Conservation (phyloP, 2,113 vertebrate genomes). For the Petroica traversi region DNA sequence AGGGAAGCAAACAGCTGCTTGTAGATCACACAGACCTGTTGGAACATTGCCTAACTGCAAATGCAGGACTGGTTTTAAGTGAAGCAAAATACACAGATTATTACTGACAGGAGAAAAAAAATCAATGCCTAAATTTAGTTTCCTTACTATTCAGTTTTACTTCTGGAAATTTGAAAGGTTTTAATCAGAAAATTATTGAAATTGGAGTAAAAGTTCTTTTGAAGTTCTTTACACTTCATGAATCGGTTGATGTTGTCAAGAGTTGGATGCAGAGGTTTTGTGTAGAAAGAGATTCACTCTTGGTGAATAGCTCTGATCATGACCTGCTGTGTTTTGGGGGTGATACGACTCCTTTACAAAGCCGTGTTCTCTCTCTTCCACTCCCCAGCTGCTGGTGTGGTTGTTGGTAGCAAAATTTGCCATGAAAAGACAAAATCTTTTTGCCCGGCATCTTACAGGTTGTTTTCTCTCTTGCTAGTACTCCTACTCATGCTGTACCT, state of each 20-base stretch:
- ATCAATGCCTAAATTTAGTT: no score
- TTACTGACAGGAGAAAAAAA: neutral
- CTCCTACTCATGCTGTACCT: neutral
- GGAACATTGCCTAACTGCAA: neutral
- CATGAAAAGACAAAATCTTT: neutral
- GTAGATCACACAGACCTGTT: neutral
- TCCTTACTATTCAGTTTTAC: fast-evolving
- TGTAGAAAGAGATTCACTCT: neutral
- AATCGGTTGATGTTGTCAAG: fast-evolving
- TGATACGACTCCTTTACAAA: neutral
- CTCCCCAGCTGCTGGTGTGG: neutral
- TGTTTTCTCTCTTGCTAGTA: neutral
- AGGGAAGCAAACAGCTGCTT: neutral
- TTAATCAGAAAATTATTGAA: neutral
- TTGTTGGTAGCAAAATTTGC: neutral
- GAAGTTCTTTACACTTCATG: neutral
- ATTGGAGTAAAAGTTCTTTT: neutral
- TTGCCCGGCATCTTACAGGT: neutral
- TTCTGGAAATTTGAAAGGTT: neutral
- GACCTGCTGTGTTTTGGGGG: neutral
- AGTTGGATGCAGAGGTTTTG: neutral
- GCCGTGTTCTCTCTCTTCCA: neutral
- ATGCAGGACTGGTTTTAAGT: neutral
- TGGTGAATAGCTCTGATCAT: neutral
- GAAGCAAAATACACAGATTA: neutral